These are phyloP conservation scores for Drosophila truncata DNA, from an alignment of 1,140 invertebrate species.

Conservation along the genomic window DNA sequence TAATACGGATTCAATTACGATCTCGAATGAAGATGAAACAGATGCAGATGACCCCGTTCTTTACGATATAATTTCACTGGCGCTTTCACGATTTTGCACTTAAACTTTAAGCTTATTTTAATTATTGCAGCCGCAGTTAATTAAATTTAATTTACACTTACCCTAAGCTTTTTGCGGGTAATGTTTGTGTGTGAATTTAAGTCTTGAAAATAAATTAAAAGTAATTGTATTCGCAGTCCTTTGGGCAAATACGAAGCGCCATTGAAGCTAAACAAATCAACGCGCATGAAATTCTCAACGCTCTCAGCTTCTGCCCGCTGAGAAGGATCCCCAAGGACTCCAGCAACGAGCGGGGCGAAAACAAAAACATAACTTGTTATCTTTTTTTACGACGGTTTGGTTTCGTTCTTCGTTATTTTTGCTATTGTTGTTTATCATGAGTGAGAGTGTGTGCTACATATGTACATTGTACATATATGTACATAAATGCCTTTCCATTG, in stretches of 20 bases:
- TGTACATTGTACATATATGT: constrained; percentile 13
- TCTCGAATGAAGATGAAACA: constrained; percentile 18
- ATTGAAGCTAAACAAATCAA: constrained; percentile 68
- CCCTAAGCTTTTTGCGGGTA: constrained; percentile 5
- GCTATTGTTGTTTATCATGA: constrained; percentile 56
- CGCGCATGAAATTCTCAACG: constrained; percentile 66
- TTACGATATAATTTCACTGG: constrained; percentile 20
- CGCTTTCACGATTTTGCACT: constrained; percentile 18
- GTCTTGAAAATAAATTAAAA: constrained; percentile 69
- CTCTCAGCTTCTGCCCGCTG: constrained; percentile 15
- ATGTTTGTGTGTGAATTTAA: constrained; percentile 31
- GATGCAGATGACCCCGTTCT: constrained; percentile 37
- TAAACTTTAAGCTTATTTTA: constrained; percentile 35
- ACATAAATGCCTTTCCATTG: constrained; percentile 40
- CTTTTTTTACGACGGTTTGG: constrained; percentile 57
- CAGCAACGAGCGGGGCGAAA: constrained; percentile 24
- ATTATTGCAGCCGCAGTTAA: constrained; percentile 45
- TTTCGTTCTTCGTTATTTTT: constrained; percentile 37
- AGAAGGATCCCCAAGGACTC: constrained; percentile 39
- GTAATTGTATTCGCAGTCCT: constrained; percentile 51
- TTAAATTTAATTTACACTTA: constrained; percentile 70
- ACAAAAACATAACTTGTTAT: constrained; percentile 74
- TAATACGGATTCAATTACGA: constrained; percentile 75
- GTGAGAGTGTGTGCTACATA: constrained; percentile 6
- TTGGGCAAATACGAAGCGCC: constrained; percentile 44